Base-by-base conservation (phyloP, 2,113 vertebrate genomes). In the Lates calcarifer region DNA sequence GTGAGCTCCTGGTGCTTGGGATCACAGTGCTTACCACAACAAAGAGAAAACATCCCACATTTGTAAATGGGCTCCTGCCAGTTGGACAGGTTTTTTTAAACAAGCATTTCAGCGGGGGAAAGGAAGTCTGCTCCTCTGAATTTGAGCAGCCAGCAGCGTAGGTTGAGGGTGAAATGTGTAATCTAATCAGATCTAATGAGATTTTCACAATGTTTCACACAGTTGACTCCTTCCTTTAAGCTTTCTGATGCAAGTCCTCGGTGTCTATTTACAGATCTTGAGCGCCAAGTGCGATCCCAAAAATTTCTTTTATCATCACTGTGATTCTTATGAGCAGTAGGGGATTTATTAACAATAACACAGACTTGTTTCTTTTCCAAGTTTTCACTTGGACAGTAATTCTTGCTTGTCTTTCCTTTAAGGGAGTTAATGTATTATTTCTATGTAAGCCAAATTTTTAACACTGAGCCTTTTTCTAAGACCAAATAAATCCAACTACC, bases 21-120 rank as follows among this genome's bases (percentile, higher is more conserved):
- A 83, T 90, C 82, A 86, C 86, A 85, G 73, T 66, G 69, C 84
- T 88, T 20, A 83, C 90, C 82, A 86, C 91, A 92, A 90, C 87
- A 92, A 89, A 93, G 91, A 85, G 81, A 84, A 89, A 88, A 90
- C 81, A 87, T 85, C 81, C 81, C 87, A 75, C 85, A 81, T 92
- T 90, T 88, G 75, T 86, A 79, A 81, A 86, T 64, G 81, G 83
- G 56, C 74, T 71, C 70, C 70, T 87, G 89, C 87, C 90, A 91
- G 88, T 91, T 92, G 89, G 89, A 90, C 35, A 63, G 56, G 74
- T 43, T 84, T 80, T 79, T 68, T 82, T 73, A 89, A 90, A 90
- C 87, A 90, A 86, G 65, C 73, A 18, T 72, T 72, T 67, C 71
- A 73, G 57, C 60, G 2, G 79, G 79, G 69, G 43, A 62, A 81